Evolutionary conservation across 2,888 invertebrate species (phyloP).

Genomic region (Caenorhabditis sp.): DNA sequence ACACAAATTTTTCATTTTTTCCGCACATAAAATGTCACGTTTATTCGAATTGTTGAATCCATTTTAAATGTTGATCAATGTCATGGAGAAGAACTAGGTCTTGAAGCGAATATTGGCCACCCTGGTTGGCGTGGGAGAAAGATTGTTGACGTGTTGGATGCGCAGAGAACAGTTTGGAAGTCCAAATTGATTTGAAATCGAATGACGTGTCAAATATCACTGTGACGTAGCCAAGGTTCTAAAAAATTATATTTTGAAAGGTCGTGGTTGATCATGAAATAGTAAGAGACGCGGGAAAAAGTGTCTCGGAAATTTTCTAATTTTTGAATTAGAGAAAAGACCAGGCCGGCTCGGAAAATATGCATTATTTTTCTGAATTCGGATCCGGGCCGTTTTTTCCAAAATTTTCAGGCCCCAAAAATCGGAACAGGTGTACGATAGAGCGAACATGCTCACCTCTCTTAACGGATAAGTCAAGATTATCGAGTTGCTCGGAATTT

Average conservation of each 20-base stretch:
- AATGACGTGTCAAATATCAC: slow-evolving; percentile 31
- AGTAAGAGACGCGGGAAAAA: too few species aligned
- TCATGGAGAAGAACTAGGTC: slow-evolving; percentile 21
- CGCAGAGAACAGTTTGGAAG: slow-evolving; percentile 17
- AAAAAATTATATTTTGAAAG: too few species aligned
- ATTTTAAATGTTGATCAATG: slow-evolving; percentile 19
- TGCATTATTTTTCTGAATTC: too few species aligned
- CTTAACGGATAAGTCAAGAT: slow-evolving; percentile 30
- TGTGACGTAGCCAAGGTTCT: slow-evolving; percentile 29
- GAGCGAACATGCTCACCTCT: slow-evolving; percentile 16
- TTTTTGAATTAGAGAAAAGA: too few species aligned
- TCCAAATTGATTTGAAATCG: slow-evolving; percentile 46
- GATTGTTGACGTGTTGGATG: slow-evolving; percentile 3
- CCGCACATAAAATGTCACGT: not conserved
- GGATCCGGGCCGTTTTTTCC: too few species aligned
- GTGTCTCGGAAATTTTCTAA: too few species aligned
- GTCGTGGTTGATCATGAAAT: too few species aligned
- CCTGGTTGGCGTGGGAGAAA: slow-evolving; percentile 15
- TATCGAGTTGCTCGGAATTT: slow-evolving; percentile 17
- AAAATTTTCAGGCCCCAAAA: too few species aligned
- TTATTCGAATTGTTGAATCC: slow-evolving; percentile 9
- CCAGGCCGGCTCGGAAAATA: too few species aligned
- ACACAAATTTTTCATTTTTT: not conserved
- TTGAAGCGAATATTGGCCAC: slow-evolving; percentile 17
- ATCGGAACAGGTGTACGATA: too few species aligned